Base-by-base conservation (phyloP, 1,140 invertebrate genomes). In the Drosophila kepulauana region DNA sequence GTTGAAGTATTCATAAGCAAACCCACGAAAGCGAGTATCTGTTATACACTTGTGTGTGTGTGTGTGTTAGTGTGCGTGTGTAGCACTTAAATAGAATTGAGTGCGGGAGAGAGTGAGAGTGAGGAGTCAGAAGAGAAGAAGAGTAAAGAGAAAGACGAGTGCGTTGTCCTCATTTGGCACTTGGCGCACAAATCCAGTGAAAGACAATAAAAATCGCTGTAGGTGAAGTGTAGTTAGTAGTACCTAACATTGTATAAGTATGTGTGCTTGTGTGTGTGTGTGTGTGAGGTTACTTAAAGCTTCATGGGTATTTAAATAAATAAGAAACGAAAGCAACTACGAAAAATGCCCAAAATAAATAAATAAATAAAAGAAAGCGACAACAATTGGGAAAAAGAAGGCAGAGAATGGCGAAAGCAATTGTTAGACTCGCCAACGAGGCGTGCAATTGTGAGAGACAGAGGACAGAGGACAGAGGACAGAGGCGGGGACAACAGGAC, bases 81-180 rank as follows among this genome's bases (percentile, higher is more conserved):
- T 6, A 82, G 77, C 84, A 87, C 84, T 87, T 87, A 82, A 88
- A 77, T 75, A 61, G 73, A 78, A 87, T 82, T 88, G 84, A 78
- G 84, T 78, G 80, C 71, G 70, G 73, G 72, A 87, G 80, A 82
- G 84, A 78, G 84, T 78, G 80, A 68, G 70, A 76, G 54, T 54
- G 62, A 79, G 79, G 62, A 79, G 74, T 75, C 1, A 8, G 33
- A 8, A 5, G 33, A 33, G 33, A 38, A 10, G 2, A 38, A 33
- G 30, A 33, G 30, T 33, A 33, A 6, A 33, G 8, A 38, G 20
- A 25, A 25, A 25, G 20, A 25, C 20, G 3, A 25, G 20, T 25
- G 74, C 80, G 80, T 75, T 88, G 84, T 88, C 84, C 84, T 75
- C 77, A 88, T 84, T 81, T 70, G 70, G 75, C 68, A 57, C 84